Conservation (phyloP, 2,113 vertebrate genomes). For the Psilopogon haemacephalus region DNA sequence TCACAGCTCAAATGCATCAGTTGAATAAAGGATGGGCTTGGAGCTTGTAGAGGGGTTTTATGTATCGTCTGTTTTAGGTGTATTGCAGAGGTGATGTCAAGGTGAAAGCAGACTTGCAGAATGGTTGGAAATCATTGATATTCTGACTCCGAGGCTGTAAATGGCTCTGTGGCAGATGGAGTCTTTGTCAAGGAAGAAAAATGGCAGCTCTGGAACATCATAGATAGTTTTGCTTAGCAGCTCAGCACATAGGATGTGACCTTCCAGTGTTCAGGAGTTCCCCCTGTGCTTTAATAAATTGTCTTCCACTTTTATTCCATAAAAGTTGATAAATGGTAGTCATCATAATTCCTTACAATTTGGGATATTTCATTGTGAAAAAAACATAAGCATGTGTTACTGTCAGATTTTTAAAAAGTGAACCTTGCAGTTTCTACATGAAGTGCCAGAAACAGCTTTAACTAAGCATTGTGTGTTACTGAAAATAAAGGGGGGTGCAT, state of each 20-base stretch:
- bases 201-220: constrained; percentile 86
- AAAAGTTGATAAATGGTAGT: constrained; percentile 72
- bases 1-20: constrained; percentile 66
- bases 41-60: constrained; percentile 58
- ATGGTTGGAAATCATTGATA: constrained; percentile 95
- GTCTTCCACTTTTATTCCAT: constrained; percentile 76
- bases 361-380: constrained; percentile 64
- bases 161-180: constrained; percentile 95
- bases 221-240: constrained; percentile 79
- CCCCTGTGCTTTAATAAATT: constrained; percentile 81
- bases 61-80: constrained; percentile 78
- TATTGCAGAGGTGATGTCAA: constrained; percentile 87
- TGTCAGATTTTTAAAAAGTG: constrained; percentile 32
- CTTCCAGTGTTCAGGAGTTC: constrained; percentile 80
- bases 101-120: constrained; percentile 87
- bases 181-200: constrained; percentile 97
- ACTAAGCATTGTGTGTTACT: not conserved
- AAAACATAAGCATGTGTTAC: constrained; percentile 59
- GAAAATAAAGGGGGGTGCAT: not conserved
- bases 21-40: constrained; percentile 62
- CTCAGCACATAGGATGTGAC: constrained; percentile 81
- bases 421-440: constrained; percentile 55
- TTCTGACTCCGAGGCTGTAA: constrained; percentile 91
- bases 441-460: constrained; percentile 4
- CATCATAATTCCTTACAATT: constrained; percentile 73